A percentile compares a stretch with the other conserved stretches of the same genome.
Conservation (phyloP, 2,113 vertebrate species). For the Prochilodus magdalenae region DNA sequence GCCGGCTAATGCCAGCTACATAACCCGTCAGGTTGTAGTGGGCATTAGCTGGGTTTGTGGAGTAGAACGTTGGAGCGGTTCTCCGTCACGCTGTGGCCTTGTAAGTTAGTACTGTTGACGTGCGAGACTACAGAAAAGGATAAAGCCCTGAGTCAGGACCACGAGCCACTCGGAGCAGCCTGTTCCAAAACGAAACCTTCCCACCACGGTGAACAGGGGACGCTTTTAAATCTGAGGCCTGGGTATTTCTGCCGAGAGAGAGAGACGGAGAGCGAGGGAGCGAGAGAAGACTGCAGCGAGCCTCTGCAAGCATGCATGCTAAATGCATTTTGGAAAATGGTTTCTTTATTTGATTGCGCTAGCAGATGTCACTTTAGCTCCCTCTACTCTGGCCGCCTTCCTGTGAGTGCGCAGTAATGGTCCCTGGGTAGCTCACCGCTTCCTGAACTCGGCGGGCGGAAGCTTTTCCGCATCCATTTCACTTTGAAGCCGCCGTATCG, state of each 20-base stretch:
- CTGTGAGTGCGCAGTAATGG: constrained; percentile 74
- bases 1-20: too few species aligned
- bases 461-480: constrained; percentile 78
- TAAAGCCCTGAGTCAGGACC: not conserved
- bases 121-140: not conserved
- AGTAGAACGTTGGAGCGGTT: not conserved
- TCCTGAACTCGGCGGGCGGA: constrained; percentile 77
- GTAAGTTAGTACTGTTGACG: not conserved
- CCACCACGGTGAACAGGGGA: not conserved
- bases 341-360: constrained; percentile 73
- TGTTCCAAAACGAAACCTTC: constrained; percentile 5
- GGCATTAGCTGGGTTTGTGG: constrained; percentile 23
- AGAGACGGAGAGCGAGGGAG: too few species aligned
- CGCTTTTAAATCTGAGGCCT: constrained; percentile 28
- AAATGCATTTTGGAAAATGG: constrained; percentile 70
- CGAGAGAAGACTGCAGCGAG: constrained; percentile 27
- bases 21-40: too few species aligned
- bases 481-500: constrained; percentile 78
- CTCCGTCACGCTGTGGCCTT: not conserved
- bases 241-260: constrained; percentile 28
- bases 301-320: constrained; percentile 61
- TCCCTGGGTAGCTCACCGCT: constrained; percentile 74
- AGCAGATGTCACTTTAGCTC: constrained; percentile 80
- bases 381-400: constrained; percentile 75
- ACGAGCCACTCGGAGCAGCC: not conserved